Percentiles rank a stretch among this genome's conserved stretches.
phyloP scores from a whole-genome alignment of 2,888 invertebrate species.

The Calephelis perditalis region DNA sequence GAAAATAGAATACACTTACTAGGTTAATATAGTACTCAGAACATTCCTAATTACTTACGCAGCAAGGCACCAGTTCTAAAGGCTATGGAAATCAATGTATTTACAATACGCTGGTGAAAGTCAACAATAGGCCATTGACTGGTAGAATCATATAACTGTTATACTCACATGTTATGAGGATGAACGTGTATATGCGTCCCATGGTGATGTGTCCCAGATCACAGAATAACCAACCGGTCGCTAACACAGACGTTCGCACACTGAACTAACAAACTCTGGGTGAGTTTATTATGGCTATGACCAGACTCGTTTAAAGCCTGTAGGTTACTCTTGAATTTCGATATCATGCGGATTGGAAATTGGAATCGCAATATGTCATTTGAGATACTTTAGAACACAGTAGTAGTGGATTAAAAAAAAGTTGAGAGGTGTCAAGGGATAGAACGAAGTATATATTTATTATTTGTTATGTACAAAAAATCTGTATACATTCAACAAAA shows the following conservation, averaged over 20 bases:
- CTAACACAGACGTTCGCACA: slow-evolving; percentile 15
- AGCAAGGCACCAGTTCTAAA: slow-evolving; percentile 1
- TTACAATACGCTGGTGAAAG: slow-evolving; percentile 15
- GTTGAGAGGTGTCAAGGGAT: too few species aligned
- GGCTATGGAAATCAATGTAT: slow-evolving; percentile 10
- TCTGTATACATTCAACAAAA: too few species aligned
- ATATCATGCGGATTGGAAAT: too few species aligned
- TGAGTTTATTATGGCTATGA: background rate
- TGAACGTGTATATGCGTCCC: slow-evolving; percentile 54
- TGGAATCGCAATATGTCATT: too few species aligned
- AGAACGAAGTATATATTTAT: too few species aligned
- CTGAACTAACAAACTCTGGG: slow-evolving; percentile 13
- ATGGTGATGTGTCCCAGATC: slow-evolving; percentile 44
- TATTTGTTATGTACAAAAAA: too few species aligned
- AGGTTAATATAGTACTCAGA: background rate
- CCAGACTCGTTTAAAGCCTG: background rate
- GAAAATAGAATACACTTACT: too few species aligned
- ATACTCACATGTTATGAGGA: slow-evolving; percentile 65
- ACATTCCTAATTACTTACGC: slow-evolving; percentile 7
- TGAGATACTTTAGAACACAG: too few species aligned
- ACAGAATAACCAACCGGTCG: slow-evolving; percentile 5
- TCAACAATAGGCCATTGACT: slow-evolving; percentile 16
- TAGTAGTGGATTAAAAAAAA: too few species aligned
- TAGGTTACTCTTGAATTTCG: too few species aligned
- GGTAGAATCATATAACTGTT: slow-evolving; percentile 11